Conservation (phyloP, 2,797 vertebrate species). For the Karalla daura region DNA sequence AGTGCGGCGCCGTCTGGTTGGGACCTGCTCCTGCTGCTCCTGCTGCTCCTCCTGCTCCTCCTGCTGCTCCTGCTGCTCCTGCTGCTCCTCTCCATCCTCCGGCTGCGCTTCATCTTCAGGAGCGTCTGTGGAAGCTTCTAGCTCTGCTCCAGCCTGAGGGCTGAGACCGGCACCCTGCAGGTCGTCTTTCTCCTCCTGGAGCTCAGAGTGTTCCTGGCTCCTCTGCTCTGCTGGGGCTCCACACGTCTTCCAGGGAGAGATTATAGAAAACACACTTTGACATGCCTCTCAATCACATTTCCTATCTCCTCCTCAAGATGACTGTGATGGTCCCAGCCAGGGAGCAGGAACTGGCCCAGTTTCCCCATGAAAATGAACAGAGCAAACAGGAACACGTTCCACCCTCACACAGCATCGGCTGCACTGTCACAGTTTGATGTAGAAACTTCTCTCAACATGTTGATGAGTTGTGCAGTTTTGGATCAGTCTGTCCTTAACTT, state of each 20-base stretch:
- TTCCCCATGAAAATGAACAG: too few relatives aligned
- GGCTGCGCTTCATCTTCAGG: conserved; percentile 63
- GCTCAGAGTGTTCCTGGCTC: conserved; percentile 29
- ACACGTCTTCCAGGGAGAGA: conserved; percentile 39
- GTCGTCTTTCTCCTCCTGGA: conserved; percentile 8
- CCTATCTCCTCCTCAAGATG: too few relatives aligned
- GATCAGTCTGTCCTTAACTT: too few relatives aligned
- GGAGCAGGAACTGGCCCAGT: too few relatives aligned
- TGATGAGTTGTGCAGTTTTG: too few relatives aligned
- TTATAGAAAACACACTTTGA: background rate
- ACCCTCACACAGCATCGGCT: too few relatives aligned
- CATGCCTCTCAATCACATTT: too few relatives aligned
- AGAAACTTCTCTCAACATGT: too few relatives aligned
- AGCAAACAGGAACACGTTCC: too few relatives aligned
- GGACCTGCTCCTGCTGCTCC: conserved; percentile 75
- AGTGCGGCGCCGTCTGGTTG: conserved; percentile 61
- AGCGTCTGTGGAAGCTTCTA: conserved; percentile 38
- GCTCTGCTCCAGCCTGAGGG: conserved; percentile 25
- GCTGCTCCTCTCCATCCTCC: conserved; percentile 48
- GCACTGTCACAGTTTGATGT: too few relatives aligned
- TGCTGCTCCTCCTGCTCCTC: conserved; percentile 56
- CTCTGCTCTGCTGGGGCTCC: conserved; percentile 30
- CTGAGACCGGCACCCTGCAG: background rate
- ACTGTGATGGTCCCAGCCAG: too few relatives aligned
- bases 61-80: conserved; percentile 68